Conservation (phyloP, 2,113 vertebrate genomes). For the Amblyornis subalaris region DNA sequence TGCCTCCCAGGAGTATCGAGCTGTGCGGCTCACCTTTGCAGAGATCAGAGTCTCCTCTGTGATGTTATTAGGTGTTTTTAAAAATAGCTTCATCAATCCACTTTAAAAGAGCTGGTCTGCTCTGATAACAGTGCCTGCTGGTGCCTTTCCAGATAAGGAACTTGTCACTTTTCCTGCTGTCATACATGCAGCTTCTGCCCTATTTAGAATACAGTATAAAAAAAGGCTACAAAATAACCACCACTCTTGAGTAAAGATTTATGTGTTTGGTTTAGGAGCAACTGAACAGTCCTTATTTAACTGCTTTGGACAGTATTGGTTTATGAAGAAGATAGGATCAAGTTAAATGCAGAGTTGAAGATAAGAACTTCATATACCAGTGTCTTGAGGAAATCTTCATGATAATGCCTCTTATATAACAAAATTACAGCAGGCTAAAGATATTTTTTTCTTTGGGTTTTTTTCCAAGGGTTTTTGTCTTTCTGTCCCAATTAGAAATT, state of each 20-base stretch:
- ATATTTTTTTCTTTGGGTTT: neutral
- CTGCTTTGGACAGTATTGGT: neutral
- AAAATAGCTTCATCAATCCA: slow-evolving; percentile 35
- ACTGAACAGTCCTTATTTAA: neutral
- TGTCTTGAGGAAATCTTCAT: neutral
- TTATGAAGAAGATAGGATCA: neutral
- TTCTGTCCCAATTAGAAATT: neutral
- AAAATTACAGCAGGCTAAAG: neutral
- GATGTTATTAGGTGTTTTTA: slow-evolving; percentile 38
- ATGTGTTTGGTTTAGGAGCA: neutral
- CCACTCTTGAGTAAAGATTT: neutral
- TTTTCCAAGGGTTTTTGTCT: too few species aligned
- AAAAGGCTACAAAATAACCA: neutral
- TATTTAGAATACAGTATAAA: slow-evolving; percentile 10
- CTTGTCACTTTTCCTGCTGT: slow-evolving; percentile 26
- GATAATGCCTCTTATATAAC: neutral
- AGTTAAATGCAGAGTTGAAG: neutral
- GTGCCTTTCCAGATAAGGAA: slow-evolving; percentile 32
- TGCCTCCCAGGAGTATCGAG: neutral
- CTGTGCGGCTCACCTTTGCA: neutral
- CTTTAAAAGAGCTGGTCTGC: slow-evolving; percentile 27
- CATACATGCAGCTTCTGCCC: neutral
- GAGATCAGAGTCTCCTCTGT: slow-evolving; percentile 18
- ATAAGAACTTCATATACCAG: neutral
- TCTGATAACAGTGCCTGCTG: slow-evolving; percentile 6